A percentile compares a stretch with the other conserved stretches of the same genome.
These are phyloP conservation scores for Nephrotoma flavescens DNA, from an alignment of 2,888 invertebrate genomes.

Conservation along the genomic window DNA sequence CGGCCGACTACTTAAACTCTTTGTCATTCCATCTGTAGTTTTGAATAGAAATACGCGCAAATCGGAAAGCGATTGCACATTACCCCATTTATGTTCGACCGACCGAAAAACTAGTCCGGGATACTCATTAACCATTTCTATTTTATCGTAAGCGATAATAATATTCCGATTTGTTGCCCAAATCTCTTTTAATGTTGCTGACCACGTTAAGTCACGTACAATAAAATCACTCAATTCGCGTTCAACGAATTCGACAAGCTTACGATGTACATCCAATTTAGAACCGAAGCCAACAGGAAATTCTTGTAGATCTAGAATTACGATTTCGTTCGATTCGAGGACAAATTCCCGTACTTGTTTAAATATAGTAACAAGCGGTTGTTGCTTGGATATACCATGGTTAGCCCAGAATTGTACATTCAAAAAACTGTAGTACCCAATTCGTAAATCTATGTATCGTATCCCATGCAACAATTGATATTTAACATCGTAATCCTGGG, in stretches of 20 bases:
- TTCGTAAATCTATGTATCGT: slow-evolving; percentile 43
- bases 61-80: slow-evolving; percentile 38
- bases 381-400: slow-evolving; percentile 37
- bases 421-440: slow-evolving; percentile 34
- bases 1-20: slow-evolving; percentile 25
- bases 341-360: slow-evolving; percentile 39
- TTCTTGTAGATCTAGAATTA: slow-evolving; percentile 43
- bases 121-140: slow-evolving; percentile 24
- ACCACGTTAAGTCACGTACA: slow-evolving; percentile 36
- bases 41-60: slow-evolving; percentile 37
- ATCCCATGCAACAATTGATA: slow-evolving; percentile 44
- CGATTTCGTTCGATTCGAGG: slow-evolving; percentile 39
- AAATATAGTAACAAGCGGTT: slow-evolving; percentile 34
- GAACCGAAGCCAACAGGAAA: slow-evolving; percentile 40
- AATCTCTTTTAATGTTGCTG: slow-evolving; percentile 32
- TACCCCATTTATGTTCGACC: slow-evolving; percentile 50
- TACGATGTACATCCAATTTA: slow-evolving; percentile 33
- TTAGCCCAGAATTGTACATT: slow-evolving; percentile 36
- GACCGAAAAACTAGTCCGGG: slow-evolving; percentile 37
- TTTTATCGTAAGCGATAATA: slow-evolving; percentile 38
- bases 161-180: slow-evolving; percentile 36
- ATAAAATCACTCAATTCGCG: slow-evolving; percentile 38
- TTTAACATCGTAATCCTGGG: slow-evolving; percentile 40
- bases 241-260: slow-evolving; percentile 36
- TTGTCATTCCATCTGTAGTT: slow-evolving; percentile 32